Conservation (phyloP, 2,797 vertebrate genomes). For the Pempheris klunzingeri region DNA sequence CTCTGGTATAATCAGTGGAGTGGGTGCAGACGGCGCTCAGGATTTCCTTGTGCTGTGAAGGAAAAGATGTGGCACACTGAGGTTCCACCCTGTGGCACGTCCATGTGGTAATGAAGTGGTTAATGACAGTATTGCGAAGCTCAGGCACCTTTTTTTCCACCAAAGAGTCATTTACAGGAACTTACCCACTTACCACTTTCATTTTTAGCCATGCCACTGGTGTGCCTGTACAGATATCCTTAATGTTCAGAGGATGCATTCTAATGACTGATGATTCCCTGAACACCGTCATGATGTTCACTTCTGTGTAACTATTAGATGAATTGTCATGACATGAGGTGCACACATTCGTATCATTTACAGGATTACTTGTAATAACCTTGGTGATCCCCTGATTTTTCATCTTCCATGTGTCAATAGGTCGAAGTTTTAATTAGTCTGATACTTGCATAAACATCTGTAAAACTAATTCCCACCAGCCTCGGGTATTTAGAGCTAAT, state of each 20-base stretch:
- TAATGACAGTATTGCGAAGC: background rate
- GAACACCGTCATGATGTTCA: too few species aligned
- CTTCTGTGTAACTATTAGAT: background rate
- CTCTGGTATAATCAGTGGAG: constrained; percentile 3
- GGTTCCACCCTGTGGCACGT: constrained; percentile 37
- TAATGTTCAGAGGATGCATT: background rate
- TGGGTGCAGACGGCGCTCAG: constrained; percentile 1
- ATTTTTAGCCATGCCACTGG: background rate
- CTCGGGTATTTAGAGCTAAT: background rate
- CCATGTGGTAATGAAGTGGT: constrained; percentile 18
- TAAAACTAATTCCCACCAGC: background rate
- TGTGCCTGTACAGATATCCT: background rate
- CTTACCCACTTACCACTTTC: background rate
- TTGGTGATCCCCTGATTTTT: background rate
- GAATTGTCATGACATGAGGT: background rate
- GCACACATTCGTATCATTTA: background rate
- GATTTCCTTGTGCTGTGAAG: background rate
- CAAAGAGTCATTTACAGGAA: background rate
- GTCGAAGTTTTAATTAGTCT: background rate
- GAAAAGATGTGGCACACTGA: background rate
- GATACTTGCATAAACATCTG: background rate
- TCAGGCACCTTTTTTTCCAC: background rate
- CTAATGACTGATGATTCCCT: background rate
- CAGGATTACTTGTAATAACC: background rate
- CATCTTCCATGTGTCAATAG: background rate